A percentile compares a stretch with the other conserved stretches of the same genome.
These are phyloP conservation scores for Erebia ligea DNA, from an alignment of 2,888 invertebrate genomes.

Conservation along the genomic window DNA sequence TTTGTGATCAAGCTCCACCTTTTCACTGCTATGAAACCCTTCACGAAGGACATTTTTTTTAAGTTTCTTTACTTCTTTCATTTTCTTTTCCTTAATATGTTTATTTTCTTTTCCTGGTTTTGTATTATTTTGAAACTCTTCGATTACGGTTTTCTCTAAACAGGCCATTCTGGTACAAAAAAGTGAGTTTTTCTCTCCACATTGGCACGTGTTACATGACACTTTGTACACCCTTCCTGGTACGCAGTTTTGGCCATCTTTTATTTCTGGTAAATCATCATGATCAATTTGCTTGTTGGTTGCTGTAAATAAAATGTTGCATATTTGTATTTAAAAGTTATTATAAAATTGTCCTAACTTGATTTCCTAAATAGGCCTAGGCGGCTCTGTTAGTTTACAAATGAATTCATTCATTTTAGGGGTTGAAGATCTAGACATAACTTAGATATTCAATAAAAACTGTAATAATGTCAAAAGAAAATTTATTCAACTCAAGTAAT, in stretches of 20 bases:
- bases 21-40: neutral
- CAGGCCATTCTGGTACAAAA: slow-evolving; percentile 73
- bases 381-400: no score
- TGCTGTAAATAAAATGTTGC: slow-evolving; percentile 14
- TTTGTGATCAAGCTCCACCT: slow-evolving; percentile 11
- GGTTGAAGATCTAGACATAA: no score
- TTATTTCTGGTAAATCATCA: slow-evolving; percentile 52
- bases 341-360: neutral
- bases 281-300: neutral
- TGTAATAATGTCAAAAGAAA: neutral
- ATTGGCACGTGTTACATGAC: slow-evolving; percentile 67
- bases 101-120: neutral
- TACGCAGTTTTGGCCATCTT: slow-evolving; percentile 54
- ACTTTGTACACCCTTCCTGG: slow-evolving; percentile 55
- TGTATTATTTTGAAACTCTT: neutral
- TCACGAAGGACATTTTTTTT: neutral
- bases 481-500: neutral
- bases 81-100: slow-evolving; percentile 12
- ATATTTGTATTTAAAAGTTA: neutral
- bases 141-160: slow-evolving; percentile 28
- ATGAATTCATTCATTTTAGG: no score
- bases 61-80: slow-evolving; percentile 12
- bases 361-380: no score
- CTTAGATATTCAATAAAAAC: neutral
- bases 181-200: slow-evolving; percentile 48